These are phyloP conservation scores for Epinotia demarniana DNA, from an alignment of 2,888 invertebrate genomes.

Conservation along the genomic window DNA sequence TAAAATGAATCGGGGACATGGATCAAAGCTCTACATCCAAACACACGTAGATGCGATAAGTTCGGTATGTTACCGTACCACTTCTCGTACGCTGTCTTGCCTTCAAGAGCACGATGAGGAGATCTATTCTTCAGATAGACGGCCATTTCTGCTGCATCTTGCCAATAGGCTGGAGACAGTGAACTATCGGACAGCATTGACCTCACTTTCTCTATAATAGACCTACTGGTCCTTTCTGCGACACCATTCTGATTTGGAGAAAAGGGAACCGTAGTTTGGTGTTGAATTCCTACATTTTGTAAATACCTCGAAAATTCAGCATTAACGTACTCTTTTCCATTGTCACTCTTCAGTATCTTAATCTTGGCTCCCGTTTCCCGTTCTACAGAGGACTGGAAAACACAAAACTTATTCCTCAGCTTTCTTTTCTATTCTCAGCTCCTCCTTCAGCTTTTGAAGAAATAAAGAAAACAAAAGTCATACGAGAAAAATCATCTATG, in stretches of 20 bases:
- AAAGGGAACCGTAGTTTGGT: not conserved
- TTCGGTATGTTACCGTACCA: too few species aligned
- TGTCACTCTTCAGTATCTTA: too few species aligned
- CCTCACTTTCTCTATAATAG: not conserved
- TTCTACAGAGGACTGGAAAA: not conserved
- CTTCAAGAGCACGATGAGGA: too few species aligned
- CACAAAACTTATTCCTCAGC: not conserved
- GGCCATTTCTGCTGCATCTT: too few species aligned
- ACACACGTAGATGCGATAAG: too few species aligned
- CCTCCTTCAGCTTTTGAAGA: not conserved
- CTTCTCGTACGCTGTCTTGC: too few species aligned
- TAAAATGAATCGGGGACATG: too few species aligned
- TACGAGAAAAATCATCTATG: not conserved
- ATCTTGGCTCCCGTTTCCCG: too few species aligned
- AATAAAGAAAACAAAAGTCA: slow-evolving; percentile 2
- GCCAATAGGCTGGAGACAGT: too few species aligned
- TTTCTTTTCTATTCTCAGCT: too few species aligned
- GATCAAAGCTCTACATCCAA: too few species aligned
- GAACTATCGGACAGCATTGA: not conserved
- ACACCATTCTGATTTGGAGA: not conserved
- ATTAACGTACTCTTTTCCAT: not conserved
- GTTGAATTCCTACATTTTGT: not conserved
- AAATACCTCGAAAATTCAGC: not conserved
- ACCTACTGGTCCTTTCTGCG: not conserved
- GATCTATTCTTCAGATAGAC: too few species aligned